Evolutionary conservation across 2,797 vertebrate species (phyloP).

Genomic region (Gallinago stenura): DNA sequence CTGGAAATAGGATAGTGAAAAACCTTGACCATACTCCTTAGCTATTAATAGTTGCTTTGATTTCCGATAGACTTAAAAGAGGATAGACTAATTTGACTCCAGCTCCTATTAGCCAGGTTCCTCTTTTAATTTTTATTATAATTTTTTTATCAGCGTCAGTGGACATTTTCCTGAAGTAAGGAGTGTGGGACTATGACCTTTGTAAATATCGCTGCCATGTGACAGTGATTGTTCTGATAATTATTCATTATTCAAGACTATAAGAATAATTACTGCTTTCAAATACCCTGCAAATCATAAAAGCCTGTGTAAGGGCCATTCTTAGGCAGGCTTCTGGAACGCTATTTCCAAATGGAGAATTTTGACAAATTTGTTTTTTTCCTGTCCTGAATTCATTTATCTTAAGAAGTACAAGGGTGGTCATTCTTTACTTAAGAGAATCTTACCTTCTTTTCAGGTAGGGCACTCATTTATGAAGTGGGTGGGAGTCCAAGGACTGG

Average conservation of each 20-base stretch:
- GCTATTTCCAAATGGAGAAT: background rate
- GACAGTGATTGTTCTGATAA: slow-evolving; percentile 41
- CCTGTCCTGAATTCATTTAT: background rate
- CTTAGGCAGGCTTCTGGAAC: background rate
- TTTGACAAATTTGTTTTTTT: slow-evolving; percentile 1
- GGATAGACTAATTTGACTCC: background rate
- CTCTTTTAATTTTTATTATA: slow-evolving; percentile 12
- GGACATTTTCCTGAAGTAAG: slow-evolving; percentile 10
- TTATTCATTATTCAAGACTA: slow-evolving; percentile 21
- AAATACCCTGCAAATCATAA: slow-evolving; percentile 20
- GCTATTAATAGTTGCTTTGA: slow-evolving; percentile 27
- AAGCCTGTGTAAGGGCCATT: background rate
- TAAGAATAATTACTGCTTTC: background rate
- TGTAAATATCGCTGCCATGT: slow-evolving; percentile 22
- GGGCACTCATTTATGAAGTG: background rate
- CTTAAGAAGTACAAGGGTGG: background rate
- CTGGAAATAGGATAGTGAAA: background rate
- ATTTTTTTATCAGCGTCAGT: background rate
- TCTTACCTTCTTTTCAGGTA: slow-evolving; percentile 35
- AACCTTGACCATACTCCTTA: background rate
- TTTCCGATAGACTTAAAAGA: slow-evolving; percentile 8
- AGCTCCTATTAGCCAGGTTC: background rate
- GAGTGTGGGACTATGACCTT: background rate
- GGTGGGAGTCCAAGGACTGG: background rate
- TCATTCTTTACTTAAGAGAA: background rate